Conservation (phyloP, 2,113 vertebrate genomes). For the Chloebia gouldiae region DNA sequence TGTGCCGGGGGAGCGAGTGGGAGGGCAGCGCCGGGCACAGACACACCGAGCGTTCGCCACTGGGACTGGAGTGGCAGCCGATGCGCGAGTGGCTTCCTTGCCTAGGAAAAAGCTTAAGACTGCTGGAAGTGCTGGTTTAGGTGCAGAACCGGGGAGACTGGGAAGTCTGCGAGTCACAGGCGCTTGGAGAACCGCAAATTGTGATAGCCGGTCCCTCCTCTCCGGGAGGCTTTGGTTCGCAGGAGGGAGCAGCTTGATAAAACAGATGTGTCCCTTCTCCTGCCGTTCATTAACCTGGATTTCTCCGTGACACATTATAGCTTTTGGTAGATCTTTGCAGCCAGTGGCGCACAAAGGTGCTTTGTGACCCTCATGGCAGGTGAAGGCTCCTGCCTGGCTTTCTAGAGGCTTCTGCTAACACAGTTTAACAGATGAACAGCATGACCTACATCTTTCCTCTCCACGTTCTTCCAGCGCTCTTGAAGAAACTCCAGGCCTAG, state of each 20-base stretch:
- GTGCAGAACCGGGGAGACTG: neutral
- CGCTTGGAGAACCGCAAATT: neutral
- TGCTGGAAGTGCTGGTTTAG: neutral
- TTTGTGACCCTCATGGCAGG: neutral
- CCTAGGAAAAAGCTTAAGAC: neutral
- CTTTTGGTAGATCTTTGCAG: neutral
- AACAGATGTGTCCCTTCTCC: neutral
- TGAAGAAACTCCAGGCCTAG: neutral
- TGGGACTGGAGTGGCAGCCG: accelerated
- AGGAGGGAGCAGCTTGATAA: neutral
- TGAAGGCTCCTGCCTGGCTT: neutral
- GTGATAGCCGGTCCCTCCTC: neutral
- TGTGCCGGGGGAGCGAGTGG: neutral
- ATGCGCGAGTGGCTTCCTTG: neutral
- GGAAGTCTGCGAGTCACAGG: neutral
- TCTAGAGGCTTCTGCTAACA: neutral
- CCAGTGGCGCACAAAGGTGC: neutral
- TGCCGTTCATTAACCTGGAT: neutral
- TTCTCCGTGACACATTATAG: neutral
- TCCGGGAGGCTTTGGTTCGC: neutral
- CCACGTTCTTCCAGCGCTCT: neutral
- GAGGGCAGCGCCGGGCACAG: neutral
- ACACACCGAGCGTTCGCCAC: accelerated
- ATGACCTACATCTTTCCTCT: neutral
- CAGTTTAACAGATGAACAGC: neutral